Conservation (phyloP, 2,797 vertebrate species). For the Calcarius lapponicus region DNA sequence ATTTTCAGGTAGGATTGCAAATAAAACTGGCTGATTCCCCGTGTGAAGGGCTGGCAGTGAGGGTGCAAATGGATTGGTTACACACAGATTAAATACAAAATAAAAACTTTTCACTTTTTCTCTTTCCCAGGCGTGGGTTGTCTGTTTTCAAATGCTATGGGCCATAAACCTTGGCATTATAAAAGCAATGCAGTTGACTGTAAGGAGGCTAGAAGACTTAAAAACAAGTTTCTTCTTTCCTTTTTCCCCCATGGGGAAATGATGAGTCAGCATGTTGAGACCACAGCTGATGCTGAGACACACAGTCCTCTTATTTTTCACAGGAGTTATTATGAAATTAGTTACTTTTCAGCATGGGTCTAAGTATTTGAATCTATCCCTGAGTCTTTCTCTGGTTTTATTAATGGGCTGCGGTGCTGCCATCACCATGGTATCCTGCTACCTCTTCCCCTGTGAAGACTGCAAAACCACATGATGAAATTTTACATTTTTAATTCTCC, state of each 20-base stretch:
- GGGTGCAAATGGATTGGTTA: not conserved
- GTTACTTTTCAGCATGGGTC: not conserved
- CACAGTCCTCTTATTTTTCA: not conserved
- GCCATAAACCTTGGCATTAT: not conserved
- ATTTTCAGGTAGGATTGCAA: not conserved
- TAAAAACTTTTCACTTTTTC: not conserved
- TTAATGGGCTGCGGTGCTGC: conserved; percentile 47
- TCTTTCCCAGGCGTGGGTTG: not conserved
- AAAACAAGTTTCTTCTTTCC: not conserved
- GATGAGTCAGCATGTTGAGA: not conserved
- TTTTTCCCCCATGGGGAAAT: not conserved
- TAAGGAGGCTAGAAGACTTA: not conserved
- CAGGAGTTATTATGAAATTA: not conserved
- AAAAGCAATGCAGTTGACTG: not conserved
- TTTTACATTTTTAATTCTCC: conserved; percentile 62
- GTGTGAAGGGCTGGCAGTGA: not conserved
- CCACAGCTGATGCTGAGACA: not conserved
- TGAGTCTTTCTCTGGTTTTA: conserved; percentile 27
- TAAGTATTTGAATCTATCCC: not conserved
- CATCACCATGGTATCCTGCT: conserved; percentile 54
- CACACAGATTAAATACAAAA: not conserved
- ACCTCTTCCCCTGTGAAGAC: conserved; percentile 27
- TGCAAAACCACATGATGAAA: conserved; percentile 4
- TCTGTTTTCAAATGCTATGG: not conserved
- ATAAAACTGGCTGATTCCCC: not conserved